A percentile compares a stretch with the other conserved stretches of the same genome.
Conservation (phyloP, 2,113 vertebrate genomes). For the Nothocercus nigrocapillus region DNA sequence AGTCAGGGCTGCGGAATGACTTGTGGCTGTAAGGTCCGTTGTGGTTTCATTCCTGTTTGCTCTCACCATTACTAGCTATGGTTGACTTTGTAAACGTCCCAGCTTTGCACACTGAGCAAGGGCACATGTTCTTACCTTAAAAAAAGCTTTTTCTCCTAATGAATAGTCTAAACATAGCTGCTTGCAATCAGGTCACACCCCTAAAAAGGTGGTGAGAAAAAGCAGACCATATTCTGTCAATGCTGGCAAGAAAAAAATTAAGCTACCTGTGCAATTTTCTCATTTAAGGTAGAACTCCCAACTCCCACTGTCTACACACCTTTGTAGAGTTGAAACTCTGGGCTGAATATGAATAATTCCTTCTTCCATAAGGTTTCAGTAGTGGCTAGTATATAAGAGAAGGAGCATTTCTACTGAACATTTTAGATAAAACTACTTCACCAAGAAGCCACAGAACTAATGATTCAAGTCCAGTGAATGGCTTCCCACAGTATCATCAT, state of each 20-base stretch:
- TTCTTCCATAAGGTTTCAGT: not conserved
- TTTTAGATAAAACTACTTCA: not conserved
- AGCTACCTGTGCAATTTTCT: not conserved
- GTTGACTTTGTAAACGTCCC: not conserved
- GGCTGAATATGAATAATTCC: not conserved
- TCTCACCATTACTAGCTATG: not conserved
- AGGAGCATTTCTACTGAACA: not conserved
- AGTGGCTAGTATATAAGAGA: not conserved
- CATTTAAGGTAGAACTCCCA: not conserved
- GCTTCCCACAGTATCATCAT: not conserved
- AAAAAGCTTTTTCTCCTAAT: not conserved
- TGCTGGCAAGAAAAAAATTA: not conserved
- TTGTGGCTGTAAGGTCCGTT: not conserved
- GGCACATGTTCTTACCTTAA: not conserved
- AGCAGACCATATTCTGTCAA: not conserved
- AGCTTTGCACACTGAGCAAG: not conserved
- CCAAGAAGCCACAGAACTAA: not conserved
- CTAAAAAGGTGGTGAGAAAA: not conserved
- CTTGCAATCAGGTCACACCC: not conserved
- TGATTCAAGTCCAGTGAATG: not conserved
- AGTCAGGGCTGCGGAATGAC: not conserved
- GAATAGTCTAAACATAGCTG: not conserved
- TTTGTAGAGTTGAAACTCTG: not conserved
- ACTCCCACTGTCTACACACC: not conserved
- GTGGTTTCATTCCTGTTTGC: not conserved